Conservation (phyloP, 2,797 vertebrate species). For the Hapalemur alaotrensis region DNA sequence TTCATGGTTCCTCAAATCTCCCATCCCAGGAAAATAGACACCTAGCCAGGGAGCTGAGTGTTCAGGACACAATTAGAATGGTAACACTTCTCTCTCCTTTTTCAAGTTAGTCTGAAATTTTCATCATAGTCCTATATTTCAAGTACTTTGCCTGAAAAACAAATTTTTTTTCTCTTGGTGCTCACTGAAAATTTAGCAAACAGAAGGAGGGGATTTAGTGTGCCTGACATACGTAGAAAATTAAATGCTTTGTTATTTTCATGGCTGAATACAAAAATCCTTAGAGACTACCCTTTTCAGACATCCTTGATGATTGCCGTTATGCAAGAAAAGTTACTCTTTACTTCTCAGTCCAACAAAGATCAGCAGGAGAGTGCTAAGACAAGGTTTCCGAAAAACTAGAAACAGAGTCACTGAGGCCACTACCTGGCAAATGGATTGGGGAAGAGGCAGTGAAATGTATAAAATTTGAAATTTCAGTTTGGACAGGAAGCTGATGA, state of each 20-base stretch:
- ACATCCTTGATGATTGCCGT: neutral
- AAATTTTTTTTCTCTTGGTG: neutral
- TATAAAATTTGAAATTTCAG: neutral
- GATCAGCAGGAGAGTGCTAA: neutral
- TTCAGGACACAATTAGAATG: neutral
- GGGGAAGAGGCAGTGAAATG: neutral
- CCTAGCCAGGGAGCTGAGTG: slow-evolving; percentile 58
- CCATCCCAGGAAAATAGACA: slow-evolving; percentile 61
- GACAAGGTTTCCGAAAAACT: neutral
- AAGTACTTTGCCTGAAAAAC: neutral
- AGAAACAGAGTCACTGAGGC: neutral
- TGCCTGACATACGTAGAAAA: neutral
- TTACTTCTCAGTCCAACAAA: neutral
- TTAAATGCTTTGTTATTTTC: slow-evolving; percentile 13
- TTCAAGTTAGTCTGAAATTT: neutral
- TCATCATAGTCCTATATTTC: neutral
- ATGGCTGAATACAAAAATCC: neutral
- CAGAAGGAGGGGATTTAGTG: neutral
- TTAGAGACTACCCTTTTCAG: neutral
- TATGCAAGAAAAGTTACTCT: neutral
- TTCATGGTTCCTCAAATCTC: slow-evolving; percentile 65
- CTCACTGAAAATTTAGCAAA: neutral
- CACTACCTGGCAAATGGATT: neutral
- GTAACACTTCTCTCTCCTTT: neutral
- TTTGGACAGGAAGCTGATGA: slow-evolving; percentile 27